Percentiles rank a stretch among this genome's conserved stretches.
These are phyloP conservation scores for Lampris megalopsis DNA, from an alignment of 2,113 vertebrate genomes.

Conservation along the genomic window DNA sequence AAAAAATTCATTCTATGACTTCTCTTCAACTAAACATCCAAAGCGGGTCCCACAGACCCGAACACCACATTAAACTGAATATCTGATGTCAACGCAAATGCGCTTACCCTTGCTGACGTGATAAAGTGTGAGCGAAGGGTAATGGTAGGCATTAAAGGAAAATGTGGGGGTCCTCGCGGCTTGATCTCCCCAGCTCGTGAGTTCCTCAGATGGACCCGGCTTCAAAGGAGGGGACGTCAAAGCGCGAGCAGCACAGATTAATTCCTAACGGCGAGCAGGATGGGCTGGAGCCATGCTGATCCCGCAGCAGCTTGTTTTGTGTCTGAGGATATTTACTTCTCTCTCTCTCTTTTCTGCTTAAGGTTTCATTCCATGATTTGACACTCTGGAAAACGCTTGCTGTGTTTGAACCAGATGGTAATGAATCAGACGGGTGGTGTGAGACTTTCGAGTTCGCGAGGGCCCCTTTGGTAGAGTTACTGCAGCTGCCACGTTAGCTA, in stretches of 20 bases:
- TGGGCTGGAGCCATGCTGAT: slow-evolving; percentile 26
- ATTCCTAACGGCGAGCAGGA: slow-evolving; percentile 62
- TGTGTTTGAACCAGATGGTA: slow-evolving; percentile 23
- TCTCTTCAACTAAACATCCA: too few species aligned
- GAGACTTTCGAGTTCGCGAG: slow-evolving; percentile 6
- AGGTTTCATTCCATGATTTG: slow-evolving; percentile 48
- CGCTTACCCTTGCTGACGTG: slow-evolving; percentile 38
- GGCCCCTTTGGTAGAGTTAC: background rate
- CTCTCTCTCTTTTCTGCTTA: background rate
- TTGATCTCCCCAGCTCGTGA: slow-evolving; percentile 44
- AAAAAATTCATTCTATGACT: too few species aligned
- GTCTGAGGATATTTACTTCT: slow-evolving; percentile 25
- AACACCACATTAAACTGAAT: slow-evolving; percentile 25
- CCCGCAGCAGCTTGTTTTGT: slow-evolving; percentile 25
- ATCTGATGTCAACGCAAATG: slow-evolving; percentile 37
- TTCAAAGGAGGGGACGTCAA: slow-evolving; percentile 62
- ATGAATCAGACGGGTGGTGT: slow-evolving; percentile 5
- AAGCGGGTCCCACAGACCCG: too few species aligned
- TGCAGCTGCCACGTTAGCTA: slow-evolving; percentile 25
- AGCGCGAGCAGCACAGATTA: slow-evolving; percentile 50
- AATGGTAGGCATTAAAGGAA: slow-evolving; percentile 68
- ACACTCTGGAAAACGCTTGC: slow-evolving; percentile 30
- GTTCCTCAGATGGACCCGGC: slow-evolving; percentile 46
- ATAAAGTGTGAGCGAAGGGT: slow-evolving; percentile 35
- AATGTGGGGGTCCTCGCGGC: slow-evolving; percentile 71